These are phyloP conservation scores for Hystrix cristata DNA, from an alignment of 2,113 vertebrate genomes.

Conservation along the genomic window DNA sequence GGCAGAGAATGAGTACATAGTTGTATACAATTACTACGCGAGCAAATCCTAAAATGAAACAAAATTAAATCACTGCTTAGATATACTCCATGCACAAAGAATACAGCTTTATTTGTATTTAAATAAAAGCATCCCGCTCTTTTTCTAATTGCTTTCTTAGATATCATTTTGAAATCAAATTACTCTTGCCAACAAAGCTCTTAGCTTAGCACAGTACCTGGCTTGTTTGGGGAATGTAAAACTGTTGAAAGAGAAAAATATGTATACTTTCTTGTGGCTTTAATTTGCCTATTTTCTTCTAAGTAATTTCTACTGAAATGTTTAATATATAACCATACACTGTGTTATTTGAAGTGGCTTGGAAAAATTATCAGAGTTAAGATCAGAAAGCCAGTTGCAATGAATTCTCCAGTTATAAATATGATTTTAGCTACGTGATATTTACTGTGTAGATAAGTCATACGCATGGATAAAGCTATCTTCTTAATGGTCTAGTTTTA, in stretches of 20 bases:
- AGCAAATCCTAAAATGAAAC: conserved; percentile 38
- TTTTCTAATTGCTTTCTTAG: conserved; percentile 6
- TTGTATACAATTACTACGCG: neutral
- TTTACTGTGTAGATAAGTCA: conserved; percentile 10
- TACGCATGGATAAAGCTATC: neutral
- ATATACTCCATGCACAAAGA: neutral
- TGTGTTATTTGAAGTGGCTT: conserved; percentile 20
- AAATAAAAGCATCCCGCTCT: neutral
- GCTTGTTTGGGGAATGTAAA: neutral
- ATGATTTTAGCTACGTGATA: conserved; percentile 15
- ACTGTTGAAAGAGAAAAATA: neutral
- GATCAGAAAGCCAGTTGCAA: neutral
- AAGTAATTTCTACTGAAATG: conserved; percentile 25
- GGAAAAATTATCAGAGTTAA: conserved; percentile 53
- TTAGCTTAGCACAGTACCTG: neutral
- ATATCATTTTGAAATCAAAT: neutral
- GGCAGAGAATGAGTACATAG: neutral
- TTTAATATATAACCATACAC: neutral
- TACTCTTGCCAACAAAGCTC: neutral
- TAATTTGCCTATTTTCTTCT: conserved; percentile 17
- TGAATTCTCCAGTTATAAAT: neutral
- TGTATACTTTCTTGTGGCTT: neutral
- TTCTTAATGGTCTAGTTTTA: neutral
- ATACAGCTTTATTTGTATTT: neutral
- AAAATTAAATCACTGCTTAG: conserved; percentile 39